A percentile compares a stretch with the other conserved stretches of the same genome.
Conservation (phyloP, 2,797 vertebrate genomes). For the Mionectes olivaceus region DNA sequence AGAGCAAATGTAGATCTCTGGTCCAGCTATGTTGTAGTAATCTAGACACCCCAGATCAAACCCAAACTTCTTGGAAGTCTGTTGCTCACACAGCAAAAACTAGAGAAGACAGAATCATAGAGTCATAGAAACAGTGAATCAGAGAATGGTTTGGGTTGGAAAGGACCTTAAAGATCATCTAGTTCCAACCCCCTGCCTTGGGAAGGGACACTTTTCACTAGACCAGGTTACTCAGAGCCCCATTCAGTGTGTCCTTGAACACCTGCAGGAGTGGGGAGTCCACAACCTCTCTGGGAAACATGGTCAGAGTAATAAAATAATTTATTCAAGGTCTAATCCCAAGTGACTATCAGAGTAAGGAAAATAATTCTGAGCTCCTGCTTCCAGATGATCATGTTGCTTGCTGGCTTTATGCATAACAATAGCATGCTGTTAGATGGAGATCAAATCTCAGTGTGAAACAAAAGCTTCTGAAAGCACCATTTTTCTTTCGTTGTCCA, state of each 20-base stretch:
- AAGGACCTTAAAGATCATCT: background rate
- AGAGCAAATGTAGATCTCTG: background rate
- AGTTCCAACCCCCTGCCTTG: background rate
- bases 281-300: background rate
- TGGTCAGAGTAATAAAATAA: background rate
- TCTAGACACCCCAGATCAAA: background rate
- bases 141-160: background rate
- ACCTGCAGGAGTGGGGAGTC: background rate
- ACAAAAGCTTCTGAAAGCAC: background rate
- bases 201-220: background rate
- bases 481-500: background rate
- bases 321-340: background rate
- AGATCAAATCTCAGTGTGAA: background rate
- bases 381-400: background rate
- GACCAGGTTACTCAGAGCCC: background rate
- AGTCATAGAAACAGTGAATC: background rate
- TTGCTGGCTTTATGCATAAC: background rate
- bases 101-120: background rate
- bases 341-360: background rate
- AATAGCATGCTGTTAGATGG: background rate
- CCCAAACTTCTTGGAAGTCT: background rate
- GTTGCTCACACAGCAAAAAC: background rate
- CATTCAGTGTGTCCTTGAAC: background rate
- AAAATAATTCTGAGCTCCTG: background rate
- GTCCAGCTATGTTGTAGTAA: background rate